Evolutionary conservation across 2,888 invertebrate species (phyloP).

Genomic region (Mythimna ferrago): DNA sequence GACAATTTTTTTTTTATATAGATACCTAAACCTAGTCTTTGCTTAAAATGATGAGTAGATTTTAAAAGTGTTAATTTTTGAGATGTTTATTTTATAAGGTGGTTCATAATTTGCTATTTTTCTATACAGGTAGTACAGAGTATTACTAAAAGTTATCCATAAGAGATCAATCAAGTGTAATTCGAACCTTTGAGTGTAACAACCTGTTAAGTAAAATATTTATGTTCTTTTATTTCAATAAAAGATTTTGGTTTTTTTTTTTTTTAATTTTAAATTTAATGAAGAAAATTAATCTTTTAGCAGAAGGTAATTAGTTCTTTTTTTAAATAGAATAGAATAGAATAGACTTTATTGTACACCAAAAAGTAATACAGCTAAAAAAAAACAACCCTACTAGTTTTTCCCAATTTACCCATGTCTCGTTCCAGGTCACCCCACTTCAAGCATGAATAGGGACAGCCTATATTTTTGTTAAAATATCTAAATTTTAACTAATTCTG

Average conservation of each 20-base stretch:
- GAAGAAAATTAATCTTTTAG: slow-evolving; percentile 19
- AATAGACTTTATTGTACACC: no score
- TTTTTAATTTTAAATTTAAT: slow-evolving; percentile 15
- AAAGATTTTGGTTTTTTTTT: slow-evolving; percentile 22
- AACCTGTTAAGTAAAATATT: slow-evolving; percentile 13
- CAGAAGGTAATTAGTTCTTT: slow-evolving; percentile 19
- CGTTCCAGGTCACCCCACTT: slow-evolving; percentile 23
- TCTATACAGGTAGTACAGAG: slow-evolving; percentile 22
- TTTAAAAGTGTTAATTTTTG: slow-evolving; percentile 29
- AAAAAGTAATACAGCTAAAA: no score
- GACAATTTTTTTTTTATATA: not conserved
- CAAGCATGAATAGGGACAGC: slow-evolving; percentile 26
- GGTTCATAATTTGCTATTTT: slow-evolving; percentile 28
- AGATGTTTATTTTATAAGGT: slow-evolving; percentile 31
- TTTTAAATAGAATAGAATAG: slow-evolving; percentile 22
- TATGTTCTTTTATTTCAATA: slow-evolving; percentile 23
- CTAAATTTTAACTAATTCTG: slow-evolving; percentile 26
- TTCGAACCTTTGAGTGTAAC: slow-evolving; percentile 15
- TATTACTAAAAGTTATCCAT: slow-evolving; percentile 19
- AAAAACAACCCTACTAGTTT: slow-evolving; percentile 25
- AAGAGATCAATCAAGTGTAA: slow-evolving; percentile 10
- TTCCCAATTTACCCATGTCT: slow-evolving; percentile 23
- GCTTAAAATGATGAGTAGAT: slow-evolving; percentile 25
- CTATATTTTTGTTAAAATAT: slow-evolving; percentile 34
- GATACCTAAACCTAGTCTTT: not conserved